Evolutionary conservation across 92 coral and sea anemone species (phyloP).

Genomic region (Bergia sp.): DNA sequence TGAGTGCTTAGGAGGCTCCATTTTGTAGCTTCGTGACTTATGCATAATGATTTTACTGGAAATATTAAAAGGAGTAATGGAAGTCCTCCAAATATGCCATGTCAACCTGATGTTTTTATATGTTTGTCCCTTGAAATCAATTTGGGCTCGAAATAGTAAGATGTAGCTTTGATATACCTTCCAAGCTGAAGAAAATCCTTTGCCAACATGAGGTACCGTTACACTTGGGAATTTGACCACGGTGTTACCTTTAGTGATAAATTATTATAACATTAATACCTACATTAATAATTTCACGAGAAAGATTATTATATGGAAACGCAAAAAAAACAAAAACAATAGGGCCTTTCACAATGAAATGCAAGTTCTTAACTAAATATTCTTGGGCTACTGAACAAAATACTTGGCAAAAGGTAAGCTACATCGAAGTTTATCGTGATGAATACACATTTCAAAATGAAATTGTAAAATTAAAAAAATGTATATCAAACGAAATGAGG

Average conservation of each 20-base stretch:
- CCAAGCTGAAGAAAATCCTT: background rate
- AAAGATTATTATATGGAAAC: no score
- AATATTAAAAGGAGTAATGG: background rate
- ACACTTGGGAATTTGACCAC: background rate
- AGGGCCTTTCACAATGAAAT: no score
- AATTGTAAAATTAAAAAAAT: no score
- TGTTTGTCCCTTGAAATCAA: background rate
- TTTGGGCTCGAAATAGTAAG: background rate
- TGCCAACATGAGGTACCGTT: background rate
- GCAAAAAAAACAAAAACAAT: no score
- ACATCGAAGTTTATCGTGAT: no score
- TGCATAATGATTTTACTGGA: background rate
- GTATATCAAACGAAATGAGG: no score
- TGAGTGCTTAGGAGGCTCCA: background rate
- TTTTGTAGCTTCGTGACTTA: constrained; percentile 2
- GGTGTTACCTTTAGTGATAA: background rate
- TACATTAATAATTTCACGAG: no score
- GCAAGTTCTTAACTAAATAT: no score
- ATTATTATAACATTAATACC: no score
- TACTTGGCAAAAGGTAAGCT: no score
- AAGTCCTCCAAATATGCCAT: background rate
- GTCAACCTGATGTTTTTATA: background rate
- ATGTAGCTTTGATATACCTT: background rate
- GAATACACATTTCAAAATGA: no score
- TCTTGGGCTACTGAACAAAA: no score